Base-by-base conservation (phyloP, 2,888 invertebrate species). In the Masnerella sp. region DNA sequence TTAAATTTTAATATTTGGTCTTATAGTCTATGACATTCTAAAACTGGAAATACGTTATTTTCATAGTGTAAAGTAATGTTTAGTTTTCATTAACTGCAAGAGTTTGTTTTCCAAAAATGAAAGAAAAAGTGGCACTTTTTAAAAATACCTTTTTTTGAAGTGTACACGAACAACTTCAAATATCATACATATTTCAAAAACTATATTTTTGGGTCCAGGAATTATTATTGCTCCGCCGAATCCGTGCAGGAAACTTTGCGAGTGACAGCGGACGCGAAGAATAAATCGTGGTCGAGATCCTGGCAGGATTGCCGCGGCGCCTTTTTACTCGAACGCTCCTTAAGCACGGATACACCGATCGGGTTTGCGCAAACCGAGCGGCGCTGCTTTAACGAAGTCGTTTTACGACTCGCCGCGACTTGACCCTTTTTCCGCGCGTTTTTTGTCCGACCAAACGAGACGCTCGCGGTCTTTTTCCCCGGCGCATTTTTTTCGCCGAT, bases 301-400 rank as follows among this genome's bases (percentile, higher is more conserved):
- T 52, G 51, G 68, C 61, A 51, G 73, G 67, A 73, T 68, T 58
- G 73, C 65, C 61, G 68, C 58, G 64, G 64, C 52, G 32, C 68
- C 64, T 74, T 74, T 74, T 74, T 74, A 69, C 69, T 62, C 47
- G 42, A 42, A 40, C 52, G 68, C 47, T 51, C 34, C 52, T 64
- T 68, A 68, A 74, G 51, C 73, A 62, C 62, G 68, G 67, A 64
- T 58, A 74, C 68, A 58, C 73, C 68, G 56, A 68, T 68, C 58
- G 68, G 54, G 58, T 68, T 68, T 73, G 73, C 68, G 43, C 52
- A n/a, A 62, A 69, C 64, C 74, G 74, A 56, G 43, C 47, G 17
- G 58, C 20, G 58, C 49, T 40, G 71, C 73, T 73, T 73, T 73
- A 73, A 73, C 73, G 67, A 68, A 68, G 73, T 68, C 73, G 73